Percentiles rank a stretch among this genome's conserved stretches.
Evolutionary conservation across 2,888 invertebrate species (phyloP).

Genomic region (Lasioglossum calceatum): DNA sequence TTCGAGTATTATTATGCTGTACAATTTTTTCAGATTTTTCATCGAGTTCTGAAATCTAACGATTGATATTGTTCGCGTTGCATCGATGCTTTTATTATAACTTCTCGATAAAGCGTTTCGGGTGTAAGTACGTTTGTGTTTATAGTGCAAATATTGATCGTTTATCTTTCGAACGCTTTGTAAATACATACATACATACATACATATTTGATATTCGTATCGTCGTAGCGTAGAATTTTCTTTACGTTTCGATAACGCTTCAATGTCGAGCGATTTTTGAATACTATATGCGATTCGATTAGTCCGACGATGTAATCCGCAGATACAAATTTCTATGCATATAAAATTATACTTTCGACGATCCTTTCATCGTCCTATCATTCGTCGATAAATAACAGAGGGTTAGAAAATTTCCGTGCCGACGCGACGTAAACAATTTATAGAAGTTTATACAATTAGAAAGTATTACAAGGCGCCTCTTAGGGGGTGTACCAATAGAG

Average conservation of each 20-base stretch:
- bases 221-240: background rate
- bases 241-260: background rate
- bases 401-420: background rate
- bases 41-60: background rate
- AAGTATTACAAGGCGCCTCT: background rate
- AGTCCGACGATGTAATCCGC: background rate
- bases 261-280: background rate
- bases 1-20: background rate
- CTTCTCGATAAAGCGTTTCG: background rate
- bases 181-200: background rate
- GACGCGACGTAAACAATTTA: background rate
- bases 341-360: too few species aligned
- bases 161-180: slow-evolving; percentile 6
- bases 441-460: background rate
- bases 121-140: background rate
- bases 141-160: background rate
- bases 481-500: background rate
- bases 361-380: too few species aligned
- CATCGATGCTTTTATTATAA: background rate
- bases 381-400: background rate
- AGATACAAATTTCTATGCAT: too few species aligned
- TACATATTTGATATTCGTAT: slow-evolving; percentile 1
- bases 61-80: background rate
- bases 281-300: background rate
- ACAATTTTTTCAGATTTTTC: too few species aligned